Conservation (phyloP, 1,140 invertebrate genomes). For the Procambarus clarkii region DNA sequence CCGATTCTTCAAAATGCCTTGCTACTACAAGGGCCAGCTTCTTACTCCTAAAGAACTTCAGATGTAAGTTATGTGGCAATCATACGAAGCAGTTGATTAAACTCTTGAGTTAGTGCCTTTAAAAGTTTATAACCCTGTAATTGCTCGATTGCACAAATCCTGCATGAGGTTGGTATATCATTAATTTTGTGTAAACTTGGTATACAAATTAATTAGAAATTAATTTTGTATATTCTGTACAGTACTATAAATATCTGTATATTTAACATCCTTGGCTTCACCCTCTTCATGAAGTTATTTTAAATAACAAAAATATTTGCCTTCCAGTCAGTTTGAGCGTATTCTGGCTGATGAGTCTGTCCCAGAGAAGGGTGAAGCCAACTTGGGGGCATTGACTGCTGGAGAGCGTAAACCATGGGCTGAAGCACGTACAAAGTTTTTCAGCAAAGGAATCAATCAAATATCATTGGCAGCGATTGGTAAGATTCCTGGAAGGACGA, state of each 20-base stretch:
- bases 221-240: too few species aligned
- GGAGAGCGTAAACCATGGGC: conserved; percentile 94
- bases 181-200: too few species aligned
- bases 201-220: too few species aligned
- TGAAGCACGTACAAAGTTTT: conserved; percentile 84
- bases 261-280: too few species aligned
- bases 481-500: conserved; percentile 76
- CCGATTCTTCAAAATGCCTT: conserved; percentile 95
- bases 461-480: conserved; percentile 92
- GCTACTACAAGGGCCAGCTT: conserved; percentile 90
- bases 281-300: not conserved
- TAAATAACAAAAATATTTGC: not conserved
- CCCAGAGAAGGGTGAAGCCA: conserved; percentile 81
- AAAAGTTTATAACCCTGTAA: too few species aligned
- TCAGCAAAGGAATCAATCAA: conserved; percentile 90
- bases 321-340: conserved; percentile 89
- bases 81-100: not conserved
- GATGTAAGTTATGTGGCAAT: conserved; percentile 77
- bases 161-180: too few species aligned
- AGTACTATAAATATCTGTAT: too few species aligned
- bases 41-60: conserved; percentile 93
- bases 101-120: too few species aligned
- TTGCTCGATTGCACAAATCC: not conserved
- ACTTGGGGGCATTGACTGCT: conserved; percentile 92
- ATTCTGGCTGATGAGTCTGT: conserved; percentile 86